A percentile compares a stretch with the other conserved stretches of the same genome.
Conservation (phyloP, 2,797 vertebrate genomes). For the Brachymystax lenok region DNA sequence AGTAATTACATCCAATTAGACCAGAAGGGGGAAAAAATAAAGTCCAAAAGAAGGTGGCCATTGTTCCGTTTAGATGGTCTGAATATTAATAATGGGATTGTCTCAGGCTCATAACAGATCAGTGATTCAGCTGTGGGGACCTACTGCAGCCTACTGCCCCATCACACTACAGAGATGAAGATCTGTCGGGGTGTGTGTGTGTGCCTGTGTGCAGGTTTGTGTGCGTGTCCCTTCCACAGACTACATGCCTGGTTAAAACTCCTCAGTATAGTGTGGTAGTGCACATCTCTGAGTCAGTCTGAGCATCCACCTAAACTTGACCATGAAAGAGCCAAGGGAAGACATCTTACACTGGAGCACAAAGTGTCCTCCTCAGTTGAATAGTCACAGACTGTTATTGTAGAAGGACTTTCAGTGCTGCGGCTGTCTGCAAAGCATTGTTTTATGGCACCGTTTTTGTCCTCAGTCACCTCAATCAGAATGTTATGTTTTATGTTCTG, state of each 20-base stretch:
- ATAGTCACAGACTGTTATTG: not conserved
- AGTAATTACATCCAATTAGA: slow-evolving; percentile 99
- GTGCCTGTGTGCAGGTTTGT: slow-evolving; percentile 4
- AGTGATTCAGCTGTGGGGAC: slow-evolving; percentile 72
- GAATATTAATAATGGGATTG: slow-evolving; percentile 80
- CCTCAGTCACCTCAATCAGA: slow-evolving; percentile 6
- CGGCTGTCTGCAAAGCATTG: not conserved
- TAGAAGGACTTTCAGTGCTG: not conserved
- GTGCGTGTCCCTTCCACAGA: slow-evolving; percentile 36
- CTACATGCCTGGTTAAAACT: slow-evolving; percentile 36
- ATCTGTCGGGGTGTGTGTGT: slow-evolving; percentile 30
- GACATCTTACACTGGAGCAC: not conserved
- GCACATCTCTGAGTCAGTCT: not conserved
- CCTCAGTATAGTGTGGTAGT: slow-evolving; percentile 10
- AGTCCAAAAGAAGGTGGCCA: slow-evolving; percentile 75
- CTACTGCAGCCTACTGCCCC: slow-evolving; percentile 55
- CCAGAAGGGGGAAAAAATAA: slow-evolving; percentile 66
- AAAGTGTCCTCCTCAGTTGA: slow-evolving; percentile 2
- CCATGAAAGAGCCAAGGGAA: slow-evolving; percentile 1
- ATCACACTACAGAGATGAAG: slow-evolving; percentile 70
- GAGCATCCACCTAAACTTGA: no score
- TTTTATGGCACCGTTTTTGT: not conserved
- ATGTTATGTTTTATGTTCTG: not conserved
- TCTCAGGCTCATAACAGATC: slow-evolving; percentile 62
- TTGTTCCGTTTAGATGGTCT: slow-evolving; percentile 79